These are phyloP conservation scores for Heliconius hortense DNA, from an alignment of 2,888 invertebrate genomes.

Conservation along the genomic window DNA sequence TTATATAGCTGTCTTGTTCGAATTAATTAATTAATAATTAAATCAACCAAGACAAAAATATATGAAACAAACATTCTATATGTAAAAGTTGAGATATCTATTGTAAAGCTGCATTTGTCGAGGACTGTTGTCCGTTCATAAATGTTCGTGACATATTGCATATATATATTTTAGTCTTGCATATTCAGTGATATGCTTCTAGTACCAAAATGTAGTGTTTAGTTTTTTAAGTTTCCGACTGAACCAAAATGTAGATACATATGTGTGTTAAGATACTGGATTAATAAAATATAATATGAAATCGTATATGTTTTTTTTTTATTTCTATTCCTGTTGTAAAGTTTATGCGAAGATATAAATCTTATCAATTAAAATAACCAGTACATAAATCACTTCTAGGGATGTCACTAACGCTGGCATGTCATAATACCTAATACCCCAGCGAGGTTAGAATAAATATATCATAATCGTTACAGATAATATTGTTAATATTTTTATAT, in stretches of 20 bases:
- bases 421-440: not conserved
- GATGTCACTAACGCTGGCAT: conserved; percentile 4
- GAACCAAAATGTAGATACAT: conserved; percentile 74
- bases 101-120: not conserved
- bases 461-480: too few species aligned
- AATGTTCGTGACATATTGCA: conserved; percentile 35
- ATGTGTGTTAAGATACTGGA: conserved; percentile 71
- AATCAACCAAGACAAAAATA: not conserved
- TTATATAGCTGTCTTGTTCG: not conserved
- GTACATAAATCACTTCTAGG: conserved; percentile 29
- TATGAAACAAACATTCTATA: not conserved
- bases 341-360: conserved; percentile 21
- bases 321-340: conserved; percentile 32
- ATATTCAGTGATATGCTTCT: conserved; percentile 49
- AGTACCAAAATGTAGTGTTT: conserved; percentile 77
- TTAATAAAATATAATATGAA: conserved; percentile 60
- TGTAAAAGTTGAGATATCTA: conserved; percentile 1
- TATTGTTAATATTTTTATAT: too few species aligned
- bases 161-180: conserved; percentile 25
- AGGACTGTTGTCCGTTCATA: conserved; percentile 22
- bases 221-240: conserved; percentile 81
- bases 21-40: not conserved
- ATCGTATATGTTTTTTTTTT: conserved; percentile 43
- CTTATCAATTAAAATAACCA: conserved; percentile 33
- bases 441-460: not conserved